Evolutionary conservation across 1,140 invertebrate genomes (phyloP).

Genomic region (Oncopeltus fasciatus): DNA sequence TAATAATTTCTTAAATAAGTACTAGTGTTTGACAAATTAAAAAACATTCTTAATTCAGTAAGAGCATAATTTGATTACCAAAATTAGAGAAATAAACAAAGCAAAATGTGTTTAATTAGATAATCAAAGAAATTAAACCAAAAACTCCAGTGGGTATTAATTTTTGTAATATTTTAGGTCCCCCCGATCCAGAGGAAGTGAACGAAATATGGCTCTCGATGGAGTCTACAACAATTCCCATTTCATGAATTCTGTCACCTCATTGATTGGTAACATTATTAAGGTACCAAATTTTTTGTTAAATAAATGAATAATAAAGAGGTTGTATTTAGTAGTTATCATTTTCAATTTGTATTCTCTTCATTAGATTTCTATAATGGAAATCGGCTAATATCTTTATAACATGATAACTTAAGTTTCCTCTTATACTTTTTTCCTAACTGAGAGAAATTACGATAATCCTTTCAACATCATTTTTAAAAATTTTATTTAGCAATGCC

Average conservation of each 20-base stretch:
- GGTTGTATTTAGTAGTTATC: neutral
- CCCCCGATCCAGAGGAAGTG: constrained; percentile 32
- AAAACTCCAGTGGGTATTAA: too few species aligned
- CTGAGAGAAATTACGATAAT: neutral
- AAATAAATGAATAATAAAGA: neutral
- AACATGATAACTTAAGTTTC: neutral
- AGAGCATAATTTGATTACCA: too few species aligned
- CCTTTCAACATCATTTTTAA: too few species aligned
- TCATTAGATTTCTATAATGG: neutral
- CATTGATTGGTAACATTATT: constrained; percentile 65
- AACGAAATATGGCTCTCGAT: constrained; percentile 47
- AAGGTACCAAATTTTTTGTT: constrained; percentile 33
- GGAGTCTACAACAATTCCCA: constrained; percentile 74
- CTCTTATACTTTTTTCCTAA: neutral
- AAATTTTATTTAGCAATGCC: too few species aligned
- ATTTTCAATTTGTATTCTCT: neutral
- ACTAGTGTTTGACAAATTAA: too few species aligned
- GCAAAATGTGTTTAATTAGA: too few species aligned
- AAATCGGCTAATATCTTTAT: too few species aligned
- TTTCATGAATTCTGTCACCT: constrained; percentile 72
- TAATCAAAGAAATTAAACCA: too few species aligned
- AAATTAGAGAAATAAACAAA: too few species aligned
- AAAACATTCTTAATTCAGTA: too few species aligned
- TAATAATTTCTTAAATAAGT: too few species aligned
- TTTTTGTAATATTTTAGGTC: constrained; percentile 6